A percentile compares a stretch with the other conserved stretches of the same genome.
These are phyloP conservation scores for Asobara japonica DNA, from an alignment of 1,140 invertebrate species.

Conservation along the genomic window DNA sequence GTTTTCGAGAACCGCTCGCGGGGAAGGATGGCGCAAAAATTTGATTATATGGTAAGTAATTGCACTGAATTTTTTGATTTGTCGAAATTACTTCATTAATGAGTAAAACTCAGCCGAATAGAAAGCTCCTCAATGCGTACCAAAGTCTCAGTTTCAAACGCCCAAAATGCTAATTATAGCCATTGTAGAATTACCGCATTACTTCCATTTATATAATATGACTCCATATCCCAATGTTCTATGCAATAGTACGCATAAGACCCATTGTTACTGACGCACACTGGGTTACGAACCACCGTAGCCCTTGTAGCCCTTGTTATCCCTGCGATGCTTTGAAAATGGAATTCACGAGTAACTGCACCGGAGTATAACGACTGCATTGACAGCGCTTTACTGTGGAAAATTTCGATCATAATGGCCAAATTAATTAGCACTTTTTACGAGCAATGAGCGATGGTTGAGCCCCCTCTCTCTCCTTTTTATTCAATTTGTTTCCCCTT, in stretches of 20 bases:
- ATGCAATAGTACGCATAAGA: neutral
- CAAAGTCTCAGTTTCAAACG: neutral
- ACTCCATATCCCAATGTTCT: neutral
- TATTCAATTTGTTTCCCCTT: neutral
- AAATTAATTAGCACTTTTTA: slow-evolving; percentile 4
- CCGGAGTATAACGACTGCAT: neutral
- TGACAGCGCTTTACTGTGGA: neutral
- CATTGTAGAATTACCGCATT: neutral
- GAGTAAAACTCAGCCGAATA: no score
- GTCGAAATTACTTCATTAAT: no score
- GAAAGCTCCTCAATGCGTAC: no score
- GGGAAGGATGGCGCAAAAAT: no score
- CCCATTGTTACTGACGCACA: neutral
- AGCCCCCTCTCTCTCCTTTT: neutral
- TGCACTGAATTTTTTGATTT: no score
- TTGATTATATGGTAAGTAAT: no score
- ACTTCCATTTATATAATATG: neutral
- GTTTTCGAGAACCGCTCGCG: no score
- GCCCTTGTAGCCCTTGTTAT: neutral
- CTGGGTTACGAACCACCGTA: neutral
- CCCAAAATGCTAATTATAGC: neutral
- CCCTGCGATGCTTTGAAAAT: neutral
- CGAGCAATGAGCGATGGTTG: neutral
- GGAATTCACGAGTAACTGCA: slow-evolving; percentile 1
- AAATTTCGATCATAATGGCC: neutral